Evolutionary conservation across 2,888 invertebrate genomes (phyloP).

Genomic region (Agrochola circellaris): DNA sequence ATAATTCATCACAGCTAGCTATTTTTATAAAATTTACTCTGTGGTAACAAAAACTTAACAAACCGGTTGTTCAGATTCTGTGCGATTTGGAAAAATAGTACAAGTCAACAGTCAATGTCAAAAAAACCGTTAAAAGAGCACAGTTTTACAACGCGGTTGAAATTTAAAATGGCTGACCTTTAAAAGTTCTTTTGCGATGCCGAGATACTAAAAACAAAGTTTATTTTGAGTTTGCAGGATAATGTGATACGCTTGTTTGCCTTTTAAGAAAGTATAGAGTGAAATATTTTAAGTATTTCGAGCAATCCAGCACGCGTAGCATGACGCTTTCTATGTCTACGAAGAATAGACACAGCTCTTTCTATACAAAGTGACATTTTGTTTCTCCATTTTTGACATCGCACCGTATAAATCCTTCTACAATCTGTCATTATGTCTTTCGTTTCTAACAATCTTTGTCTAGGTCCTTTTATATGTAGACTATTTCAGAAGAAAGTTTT

Average conservation of each 20-base stretch:
- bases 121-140: constrained; percentile 52
- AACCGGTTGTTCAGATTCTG: constrained; percentile 33
- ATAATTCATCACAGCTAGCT: constrained; percentile 33
- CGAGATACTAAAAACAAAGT: constrained; percentile 19
- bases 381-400: no score
- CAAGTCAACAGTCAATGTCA: constrained; percentile 30
- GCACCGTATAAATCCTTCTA: no score
- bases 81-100: constrained; percentile 31
- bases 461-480: no score
- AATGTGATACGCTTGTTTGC: not conserved
- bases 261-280: not conserved
- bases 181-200: constrained; percentile 26
- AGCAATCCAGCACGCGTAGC: no score
- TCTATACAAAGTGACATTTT: no score
- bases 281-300: not conserved
- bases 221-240: constrained; percentile 18
- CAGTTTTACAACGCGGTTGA: constrained; percentile 38
- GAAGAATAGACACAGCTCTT: no score
- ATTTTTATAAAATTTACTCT: constrained; percentile 6
- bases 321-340: no score
- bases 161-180: constrained; percentile 59
- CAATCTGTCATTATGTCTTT: no score
- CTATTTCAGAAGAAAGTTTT: no score
- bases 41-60: constrained; percentile 27
- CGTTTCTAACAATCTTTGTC: no score